Evolutionary conservation across 2,113 vertebrate species (phyloP).

Genomic region (rabbit (Oryctolagus cuniculus)): DNA sequence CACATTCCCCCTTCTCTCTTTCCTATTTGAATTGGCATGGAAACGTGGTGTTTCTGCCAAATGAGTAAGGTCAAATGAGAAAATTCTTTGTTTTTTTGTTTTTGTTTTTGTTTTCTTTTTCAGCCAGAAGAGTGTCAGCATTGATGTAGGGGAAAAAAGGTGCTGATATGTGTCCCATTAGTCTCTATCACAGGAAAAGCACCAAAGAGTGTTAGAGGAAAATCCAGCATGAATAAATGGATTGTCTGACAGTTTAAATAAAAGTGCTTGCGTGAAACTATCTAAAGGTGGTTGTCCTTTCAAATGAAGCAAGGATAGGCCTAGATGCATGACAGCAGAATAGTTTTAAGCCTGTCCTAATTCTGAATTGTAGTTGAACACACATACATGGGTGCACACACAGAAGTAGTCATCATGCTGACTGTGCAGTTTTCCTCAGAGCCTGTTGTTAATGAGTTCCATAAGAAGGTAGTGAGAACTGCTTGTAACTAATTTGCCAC

Average conservation of each 20-base stretch:
- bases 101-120: no score
- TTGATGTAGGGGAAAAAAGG: not conserved
- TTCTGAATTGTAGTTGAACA: not conserved
- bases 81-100: not conserved
- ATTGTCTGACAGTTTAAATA: constrained; percentile 18
- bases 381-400: not conserved
- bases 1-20: not conserved
- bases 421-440: not conserved
- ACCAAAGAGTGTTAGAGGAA: not conserved
- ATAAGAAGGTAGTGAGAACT: not conserved
- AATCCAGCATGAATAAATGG: not conserved
- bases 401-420: not conserved
- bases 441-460: constrained; percentile 5
- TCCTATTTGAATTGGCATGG: constrained; percentile 59
- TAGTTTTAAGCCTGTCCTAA: not conserved
- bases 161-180: not conserved
- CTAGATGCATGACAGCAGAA: not conserved
- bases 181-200: not conserved
- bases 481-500: not conserved
- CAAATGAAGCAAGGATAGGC: not conserved
- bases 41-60: not conserved
- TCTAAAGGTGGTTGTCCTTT: constrained; percentile 14
- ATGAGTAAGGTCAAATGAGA: constrained; percentile 39
- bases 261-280: not conserved
- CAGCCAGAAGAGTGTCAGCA: not conserved